These are phyloP conservation scores for Benitochromis conjunctus DNA, from an alignment of 2,113 vertebrate species.

Conservation along the genomic window DNA sequence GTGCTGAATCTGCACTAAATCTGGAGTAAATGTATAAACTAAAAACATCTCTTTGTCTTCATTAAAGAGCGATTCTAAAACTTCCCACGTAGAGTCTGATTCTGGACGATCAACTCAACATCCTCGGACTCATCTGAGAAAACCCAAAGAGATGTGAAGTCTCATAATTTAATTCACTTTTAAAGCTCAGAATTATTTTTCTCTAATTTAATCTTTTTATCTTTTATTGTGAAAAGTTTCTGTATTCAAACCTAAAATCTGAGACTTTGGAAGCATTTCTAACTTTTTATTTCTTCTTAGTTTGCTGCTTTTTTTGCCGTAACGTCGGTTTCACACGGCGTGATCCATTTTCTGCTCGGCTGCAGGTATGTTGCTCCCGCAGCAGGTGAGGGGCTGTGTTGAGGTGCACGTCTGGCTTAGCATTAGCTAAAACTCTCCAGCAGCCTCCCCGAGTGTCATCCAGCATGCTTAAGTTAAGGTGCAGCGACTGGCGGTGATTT, in stretches of 20 bases:
- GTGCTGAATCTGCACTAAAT: neutral
- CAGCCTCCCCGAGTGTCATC: slow-evolving; percentile 62
- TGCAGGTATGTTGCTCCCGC: slow-evolving; percentile 14
- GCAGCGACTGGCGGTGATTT: slow-evolving; percentile 70
- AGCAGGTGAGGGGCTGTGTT: slow-evolving; percentile 15
- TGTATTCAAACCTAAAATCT: neutral
- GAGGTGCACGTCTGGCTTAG: slow-evolving; percentile 44
- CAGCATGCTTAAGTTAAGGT: slow-evolving; percentile 74
- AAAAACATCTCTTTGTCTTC: neutral
- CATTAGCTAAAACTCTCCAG: slow-evolving; percentile 65
- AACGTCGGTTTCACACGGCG: neutral
- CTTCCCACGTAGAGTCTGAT: too few species aligned
- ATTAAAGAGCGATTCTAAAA: neutral
- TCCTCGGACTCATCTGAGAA: neutral
- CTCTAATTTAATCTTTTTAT: neutral
- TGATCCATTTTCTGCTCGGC: slow-evolving; percentile 10
- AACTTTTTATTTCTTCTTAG: neutral
- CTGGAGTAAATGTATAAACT: neutral
- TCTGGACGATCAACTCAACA: neutral
- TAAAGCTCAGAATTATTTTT: neutral
- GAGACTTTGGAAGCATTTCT: neutral
- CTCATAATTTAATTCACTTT: neutral
- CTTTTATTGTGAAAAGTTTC: neutral
- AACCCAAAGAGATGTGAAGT: neutral
- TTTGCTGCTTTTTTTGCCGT: neutral